Evolutionary conservation across 2,888 invertebrate species (phyloP).

Genomic region (Dynastes tityus): DNA sequence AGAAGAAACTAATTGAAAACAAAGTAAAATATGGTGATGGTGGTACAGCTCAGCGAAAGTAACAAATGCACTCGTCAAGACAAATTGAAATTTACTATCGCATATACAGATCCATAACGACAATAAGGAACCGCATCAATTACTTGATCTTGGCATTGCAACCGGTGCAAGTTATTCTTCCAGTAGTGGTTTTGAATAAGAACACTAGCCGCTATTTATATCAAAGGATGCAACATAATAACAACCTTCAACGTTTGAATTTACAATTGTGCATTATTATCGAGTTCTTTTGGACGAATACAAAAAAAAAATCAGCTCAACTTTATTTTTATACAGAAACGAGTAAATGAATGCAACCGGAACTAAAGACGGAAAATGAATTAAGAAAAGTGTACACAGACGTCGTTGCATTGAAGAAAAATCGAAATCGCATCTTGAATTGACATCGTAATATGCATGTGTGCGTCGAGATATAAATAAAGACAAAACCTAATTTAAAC

Average conservation of each 20-base stretch:
- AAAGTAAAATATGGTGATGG: too few species aligned
- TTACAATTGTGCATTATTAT: not conserved
- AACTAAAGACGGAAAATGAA: not conserved
- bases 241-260: constrained; percentile 10
- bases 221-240: not conserved
- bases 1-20: too few species aligned
- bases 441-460: constrained; percentile 38
- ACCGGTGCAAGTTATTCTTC: not conserved
- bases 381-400: not conserved
- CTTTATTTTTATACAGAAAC: not conserved
- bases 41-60: too few species aligned
- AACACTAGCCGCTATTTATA: constrained; percentile 33
- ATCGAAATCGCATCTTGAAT: constrained; percentile 37
- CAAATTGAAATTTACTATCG: not conserved
- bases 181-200: not conserved
- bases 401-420: constrained; percentile 4
- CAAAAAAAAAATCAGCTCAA: not conserved
- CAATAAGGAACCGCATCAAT: too few species aligned
- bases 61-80: not conserved
- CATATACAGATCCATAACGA: too few species aligned
- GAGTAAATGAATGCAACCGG: not conserved
- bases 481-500: constrained; percentile 45
- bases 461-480: constrained; percentile 40
- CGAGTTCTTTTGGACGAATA: not conserved
- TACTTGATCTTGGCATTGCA: constrained; percentile 37